Base-by-base conservation (phyloP, 2,888 invertebrate species). In the Cryptus viduatorius region DNA sequence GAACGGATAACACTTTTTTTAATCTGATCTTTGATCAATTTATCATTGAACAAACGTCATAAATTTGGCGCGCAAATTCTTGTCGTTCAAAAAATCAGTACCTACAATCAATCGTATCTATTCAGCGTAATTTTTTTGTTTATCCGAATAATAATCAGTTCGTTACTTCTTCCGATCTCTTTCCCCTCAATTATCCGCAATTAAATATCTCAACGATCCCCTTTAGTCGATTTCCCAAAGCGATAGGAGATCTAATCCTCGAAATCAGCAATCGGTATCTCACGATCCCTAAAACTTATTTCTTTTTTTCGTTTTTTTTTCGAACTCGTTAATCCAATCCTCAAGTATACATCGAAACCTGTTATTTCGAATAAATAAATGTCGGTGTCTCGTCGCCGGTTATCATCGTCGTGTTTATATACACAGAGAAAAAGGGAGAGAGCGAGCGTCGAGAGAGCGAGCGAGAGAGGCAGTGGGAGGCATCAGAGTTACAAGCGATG, bases 381-480 rank as follows among this genome's bases (percentile, higher is more conserved):
- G 31, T 53, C 53, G 71, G 56, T 24, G 19, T 44, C 29, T 16
- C 31, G n/a, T 56, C 71, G 56, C 5, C 53, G 53, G 37, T 10
- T 42, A 61, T 61, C 61, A 56, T 56, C 44, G 19, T 67, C 44
- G n/a, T 56, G 67, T 56, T 77, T 59, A 29, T 29, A 50, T 16
- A 44, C n/a, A 10, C 29, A 44, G 72, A 8, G 44, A 44, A 56
- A 72, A 29, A 12, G 72, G 8, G 44, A 44, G 65, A 72, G n/a
- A 14, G 3, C 50, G 64, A 48, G 19, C 12, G 42, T 14, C 0
- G 4, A 16, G 56, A 56, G 56, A 24, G 24, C 16, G 72, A 14
- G 44, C 29, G 65, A 72, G n/a, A 14, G 3, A 64, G 64, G 37
- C 14, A 16, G 42, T 16, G 19, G 44, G n/a, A 69, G 14, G 31